These are phyloP conservation scores for Melanotaenia boesemani DNA, from an alignment of 2,797 vertebrate species.

Conservation along the genomic window DNA sequence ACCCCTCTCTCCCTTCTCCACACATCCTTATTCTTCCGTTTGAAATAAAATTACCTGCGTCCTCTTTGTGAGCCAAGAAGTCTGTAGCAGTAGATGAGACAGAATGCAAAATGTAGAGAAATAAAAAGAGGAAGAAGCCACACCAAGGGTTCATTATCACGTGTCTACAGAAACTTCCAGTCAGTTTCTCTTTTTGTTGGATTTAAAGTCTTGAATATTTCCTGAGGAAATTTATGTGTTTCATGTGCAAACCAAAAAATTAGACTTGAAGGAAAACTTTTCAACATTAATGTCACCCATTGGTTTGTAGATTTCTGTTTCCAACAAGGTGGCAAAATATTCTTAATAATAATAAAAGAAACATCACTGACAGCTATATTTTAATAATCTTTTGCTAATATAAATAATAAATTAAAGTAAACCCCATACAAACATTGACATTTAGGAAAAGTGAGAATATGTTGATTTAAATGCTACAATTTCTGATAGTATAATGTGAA, in stretches of 20 bases:
- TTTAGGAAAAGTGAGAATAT: no score
- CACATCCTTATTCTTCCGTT: conserved; percentile 48
- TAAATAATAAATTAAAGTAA: no score
- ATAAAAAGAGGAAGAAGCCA: conserved; percentile 36
- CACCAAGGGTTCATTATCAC: conserved; percentile 31
- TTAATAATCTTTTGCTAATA: no score
- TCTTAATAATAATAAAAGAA: background rate
- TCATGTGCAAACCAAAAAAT: conserved; percentile 16
- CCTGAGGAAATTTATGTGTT: conserved; percentile 17
- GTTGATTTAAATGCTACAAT: background rate
- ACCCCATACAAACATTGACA: no score
- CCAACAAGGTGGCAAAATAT: no score
- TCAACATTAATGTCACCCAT: background rate
- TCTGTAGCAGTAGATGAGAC: conserved; percentile 60
- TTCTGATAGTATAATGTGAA: background rate
- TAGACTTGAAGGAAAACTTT: conserved; percentile 1
- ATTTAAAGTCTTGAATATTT: conserved; percentile 23
- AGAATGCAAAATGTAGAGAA: conserved; percentile 62
- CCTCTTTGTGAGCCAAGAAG: conserved; percentile 47
- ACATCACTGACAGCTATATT: background rate
- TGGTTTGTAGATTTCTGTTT: no score
- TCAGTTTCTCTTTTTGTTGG: conserved; percentile 24
- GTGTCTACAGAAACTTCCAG: conserved; percentile 39
- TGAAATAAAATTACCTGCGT: conserved; percentile 71
- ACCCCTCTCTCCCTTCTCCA: conserved; percentile 18